These are phyloP conservation scores for Drosophila recens DNA, from an alignment of 2,888 invertebrate genomes.

Conservation along the genomic window DNA sequence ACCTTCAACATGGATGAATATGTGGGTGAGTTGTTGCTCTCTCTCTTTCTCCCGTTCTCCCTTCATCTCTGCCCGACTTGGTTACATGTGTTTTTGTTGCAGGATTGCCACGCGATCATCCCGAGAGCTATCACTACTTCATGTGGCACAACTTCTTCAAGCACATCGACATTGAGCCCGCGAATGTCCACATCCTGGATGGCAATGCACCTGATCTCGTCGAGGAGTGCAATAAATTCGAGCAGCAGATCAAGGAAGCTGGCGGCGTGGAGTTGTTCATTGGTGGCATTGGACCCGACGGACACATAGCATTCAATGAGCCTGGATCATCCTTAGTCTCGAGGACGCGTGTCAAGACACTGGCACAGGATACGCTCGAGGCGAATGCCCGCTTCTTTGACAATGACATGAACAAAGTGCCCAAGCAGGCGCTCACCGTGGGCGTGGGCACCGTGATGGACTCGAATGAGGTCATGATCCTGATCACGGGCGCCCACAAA, in stretches of 20 bases:
- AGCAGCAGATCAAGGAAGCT: conserved; percentile 92
- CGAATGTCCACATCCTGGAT: conserved; percentile 96
- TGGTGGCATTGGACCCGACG: conserved; percentile 99
- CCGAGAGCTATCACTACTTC: conserved; percentile 98
- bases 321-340: conserved; percentile 98
- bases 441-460: conserved; percentile 99
- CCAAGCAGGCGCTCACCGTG: conserved; percentile 97
- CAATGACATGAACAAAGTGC: conserved; percentile 97
- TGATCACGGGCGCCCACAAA: conserved; percentile 98
- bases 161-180: conserved; percentile 97
- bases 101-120: conserved; percentile 95
- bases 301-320: conserved; percentile 99
- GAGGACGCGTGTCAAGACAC: conserved; percentile 97
- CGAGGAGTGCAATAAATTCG: conserved; percentile 94
- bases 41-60: too few relatives aligned
- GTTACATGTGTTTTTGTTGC: background rate
- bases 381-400: conserved; percentile 99
- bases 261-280: conserved; percentile 98
- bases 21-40: conserved; percentile 89
- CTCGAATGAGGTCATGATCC: conserved; percentile 98
- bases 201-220: conserved; percentile 95
- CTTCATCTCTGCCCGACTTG: background rate
- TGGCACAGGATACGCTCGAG: conserved; percentile 98
- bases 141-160: conserved; percentile 99
- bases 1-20: conserved; percentile 99